A percentile compares a stretch with the other conserved stretches of the same genome.
These are phyloP conservation scores for Graphium colonna DNA, from an alignment of 2,888 invertebrate genomes.

Conservation along the genomic window DNA sequence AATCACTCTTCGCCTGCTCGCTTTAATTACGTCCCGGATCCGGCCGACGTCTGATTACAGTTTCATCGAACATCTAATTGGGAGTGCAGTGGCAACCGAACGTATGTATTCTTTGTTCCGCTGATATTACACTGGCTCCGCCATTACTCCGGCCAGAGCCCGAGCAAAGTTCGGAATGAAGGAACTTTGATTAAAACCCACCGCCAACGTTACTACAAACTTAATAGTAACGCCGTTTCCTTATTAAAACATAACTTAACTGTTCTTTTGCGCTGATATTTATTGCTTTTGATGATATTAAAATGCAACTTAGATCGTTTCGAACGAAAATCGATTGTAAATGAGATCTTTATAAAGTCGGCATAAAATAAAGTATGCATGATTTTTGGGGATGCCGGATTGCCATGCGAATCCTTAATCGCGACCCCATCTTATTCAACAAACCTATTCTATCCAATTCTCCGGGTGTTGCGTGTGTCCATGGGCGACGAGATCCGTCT, in stretches of 20 bases:
- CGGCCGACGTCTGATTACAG: conserved; percentile 77
- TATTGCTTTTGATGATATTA: background rate
- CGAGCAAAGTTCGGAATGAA: conserved; percentile 64
- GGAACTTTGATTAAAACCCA: conserved; percentile 72
- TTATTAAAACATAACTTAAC: conserved; percentile 5
- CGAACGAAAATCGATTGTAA: too few relatives aligned
- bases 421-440: too few relatives aligned
- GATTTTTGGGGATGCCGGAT: too few relatives aligned
- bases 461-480: too few relatives aligned
- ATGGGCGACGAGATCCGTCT: too few relatives aligned
- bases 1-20: conserved; percentile 78
- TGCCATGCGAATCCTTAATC: too few relatives aligned
- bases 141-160: conserved; percentile 58
- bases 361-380: too few relatives aligned
- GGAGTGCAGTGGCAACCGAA: conserved; percentile 65
- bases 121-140: conserved; percentile 64
- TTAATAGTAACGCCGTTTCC: conserved; percentile 20
- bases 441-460: too few relatives aligned
- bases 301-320: background rate
- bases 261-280: background rate
- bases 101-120: conserved; percentile 71
- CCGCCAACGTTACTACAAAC: conserved; percentile 45
- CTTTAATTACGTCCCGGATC: conserved; percentile 78
- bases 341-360: too few relatives aligned
- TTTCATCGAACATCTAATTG: conserved; percentile 80